Evolutionary conservation across 2,888 invertebrate genomes (phyloP), one percentile per base, ranked within the genome.

Genomic region (Hirtodrosophila trivittata): DNA sequence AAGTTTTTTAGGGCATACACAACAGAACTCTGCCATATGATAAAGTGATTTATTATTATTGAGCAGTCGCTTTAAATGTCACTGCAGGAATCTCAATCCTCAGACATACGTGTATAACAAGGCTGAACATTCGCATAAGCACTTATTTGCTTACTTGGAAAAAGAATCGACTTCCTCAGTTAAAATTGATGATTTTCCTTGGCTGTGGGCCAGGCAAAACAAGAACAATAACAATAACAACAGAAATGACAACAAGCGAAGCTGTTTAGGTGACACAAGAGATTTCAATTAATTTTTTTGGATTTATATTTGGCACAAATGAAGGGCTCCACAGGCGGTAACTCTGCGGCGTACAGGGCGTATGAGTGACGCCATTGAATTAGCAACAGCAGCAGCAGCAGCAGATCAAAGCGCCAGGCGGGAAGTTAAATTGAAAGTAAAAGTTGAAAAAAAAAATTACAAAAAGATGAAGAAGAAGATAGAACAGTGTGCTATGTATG

Each of bases 351-450:
- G 35, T 58, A 83, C 65, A 52, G 62, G 63, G 75, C 85, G 85
- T 75, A 80, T 77, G 75, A 72, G 78, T 62, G 56, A 75, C 60
- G 71, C 51, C 82, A 65, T 73, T 56, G 67, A 86, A 77, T 86
- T 67, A 73, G 81, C 63, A 18, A 38, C 46, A 26, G n/a, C 39
- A 13, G 35, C 51, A 50, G 28, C 28, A 25, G 25, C 25, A 43
- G 14, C 62, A 56, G 67, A 66, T 73, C 66, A 73, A 85, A 62
- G 77, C 62, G 46, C 62, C 57, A 62, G 74, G 70, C 77, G 56
- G 51, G 80, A 81, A 81, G 81, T 81, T 85, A 84, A 86, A 81
- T 81, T 81, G 82, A 86, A 81, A 86, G 85, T 74, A 77, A 86
- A 81, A 81, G 87, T 81, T 84, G 70, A 86, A 86, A 81, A 86